Evolutionary conservation across 2,113 vertebrate species (phyloP), one percentile per base, ranked within the genome.

Genomic region (Gallinago jamesoni): DNA sequence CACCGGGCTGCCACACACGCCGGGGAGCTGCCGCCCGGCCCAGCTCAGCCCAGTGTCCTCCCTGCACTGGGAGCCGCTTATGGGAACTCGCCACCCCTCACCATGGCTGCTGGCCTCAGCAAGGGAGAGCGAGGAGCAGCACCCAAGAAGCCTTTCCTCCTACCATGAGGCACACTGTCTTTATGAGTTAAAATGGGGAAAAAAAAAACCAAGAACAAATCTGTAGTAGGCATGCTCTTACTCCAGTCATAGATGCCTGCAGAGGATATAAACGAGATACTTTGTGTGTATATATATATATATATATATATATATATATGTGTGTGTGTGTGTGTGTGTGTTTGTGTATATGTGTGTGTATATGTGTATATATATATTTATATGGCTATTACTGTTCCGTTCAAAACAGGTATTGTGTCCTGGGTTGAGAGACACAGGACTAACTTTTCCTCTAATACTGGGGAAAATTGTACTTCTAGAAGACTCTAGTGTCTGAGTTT

Each of bases 141-240:
- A 27, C 66, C 39, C 0, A 2, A 14, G 21, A 47, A n/a, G 15
- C 48, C 55, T 4, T 5, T 60, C 24, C 45, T 31, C 27, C 57
- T 8, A 2, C 66, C 60, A 52, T 1, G 0, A 33, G 33, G n/a
- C 48, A 31, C 18, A 6, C 11, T 5, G 10, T 33, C 27, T 62
- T 19, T n/a, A 16, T 17, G 43, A 30, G n/a, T 8, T 18, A n/a
- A 18, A 39, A 14, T 7, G 19, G 9, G 13, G 15, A 8, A 6
- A 6, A 22, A 10, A 10, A 7, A 30, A 33, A 15, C 18, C 39
- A 14, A 43, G 16, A 43, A 20, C 20, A 47, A 47, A 47, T 9
- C 24, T 14, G 35, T 7, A 52, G 68, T 53, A 19, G 27, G 19
- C 2, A 18, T 27, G 14, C 8, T 45, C 19, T 33, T 28, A 20